These are phyloP conservation scores for Cottus gobio DNA, from an alignment of 2,113 vertebrate species.

Conservation along the genomic window DNA sequence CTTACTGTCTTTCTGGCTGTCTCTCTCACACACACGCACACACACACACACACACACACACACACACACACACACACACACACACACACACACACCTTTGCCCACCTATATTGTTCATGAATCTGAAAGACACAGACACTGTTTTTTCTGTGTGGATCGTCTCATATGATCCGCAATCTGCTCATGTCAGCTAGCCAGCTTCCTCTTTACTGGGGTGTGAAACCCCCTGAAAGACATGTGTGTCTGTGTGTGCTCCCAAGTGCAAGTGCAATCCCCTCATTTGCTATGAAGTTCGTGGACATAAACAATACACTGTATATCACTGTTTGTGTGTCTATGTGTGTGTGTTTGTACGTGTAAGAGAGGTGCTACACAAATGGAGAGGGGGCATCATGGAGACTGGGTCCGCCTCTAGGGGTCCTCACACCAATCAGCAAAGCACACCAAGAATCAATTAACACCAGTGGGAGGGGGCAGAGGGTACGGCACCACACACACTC, in stretches of 20 bases:
- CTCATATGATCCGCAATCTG: constrained; percentile 83
- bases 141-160: constrained; percentile 72
- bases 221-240: constrained; percentile 71
- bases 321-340: constrained; percentile 5
- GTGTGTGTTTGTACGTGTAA: constrained; percentile 22
- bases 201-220: constrained; percentile 81
- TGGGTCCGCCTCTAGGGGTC: constrained; percentile 83
- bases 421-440: constrained; percentile 88
- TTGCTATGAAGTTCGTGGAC: constrained; percentile 17
- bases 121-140: constrained; percentile 68
- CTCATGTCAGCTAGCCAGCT: constrained; percentile 82
- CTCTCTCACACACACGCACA: constrained; percentile 21
- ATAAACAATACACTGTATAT: constrained; percentile 28
- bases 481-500: constrained; percentile 74
- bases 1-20: constrained; percentile 77
- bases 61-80: constrained; percentile 39
- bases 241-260: constrained; percentile 22
- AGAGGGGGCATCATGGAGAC: constrained; percentile 72
- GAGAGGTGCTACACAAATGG: constrained; percentile 63
- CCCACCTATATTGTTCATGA: constrained; percentile 78
- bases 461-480: constrained; percentile 87
- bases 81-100: constrained; percentile 68
- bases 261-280: constrained; percentile 23
- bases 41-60: constrained; percentile 10
- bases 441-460: constrained; percentile 88